phyloP scores from a whole-genome alignment of 2,888 invertebrate species.

The Meghimatium bilineatum region DNA sequence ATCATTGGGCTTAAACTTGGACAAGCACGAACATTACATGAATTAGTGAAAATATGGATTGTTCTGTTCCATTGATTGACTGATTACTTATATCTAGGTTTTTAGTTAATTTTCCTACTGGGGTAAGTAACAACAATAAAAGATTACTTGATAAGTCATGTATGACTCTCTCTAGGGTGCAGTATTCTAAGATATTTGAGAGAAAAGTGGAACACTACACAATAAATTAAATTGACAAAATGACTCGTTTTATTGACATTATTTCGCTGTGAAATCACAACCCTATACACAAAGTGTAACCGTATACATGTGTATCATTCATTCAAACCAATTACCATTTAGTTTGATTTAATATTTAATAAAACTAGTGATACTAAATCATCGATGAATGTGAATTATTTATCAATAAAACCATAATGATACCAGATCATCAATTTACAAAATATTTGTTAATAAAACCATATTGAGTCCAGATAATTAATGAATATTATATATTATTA shows the following conservation, averaged over 20 bases:
- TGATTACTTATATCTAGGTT: not conserved
- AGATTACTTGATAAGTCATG: not conserved
- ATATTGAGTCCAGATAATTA: not conserved
- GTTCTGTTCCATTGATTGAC: not conserved
- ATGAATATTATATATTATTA: not conserved
- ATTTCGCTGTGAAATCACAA: conserved; percentile 10
- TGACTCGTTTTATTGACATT: not conserved
- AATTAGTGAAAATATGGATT: no score
- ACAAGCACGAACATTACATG: no score
- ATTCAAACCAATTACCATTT: not conserved
- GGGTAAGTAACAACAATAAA: not conserved
- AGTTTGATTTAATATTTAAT: not conserved
- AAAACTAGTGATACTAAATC: not conserved
- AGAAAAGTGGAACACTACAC: not conserved
- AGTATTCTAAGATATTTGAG: not conserved
- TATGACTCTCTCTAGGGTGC: not conserved
- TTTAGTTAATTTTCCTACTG: not conserved
- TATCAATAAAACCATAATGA: not conserved
- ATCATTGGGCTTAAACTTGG: no score
- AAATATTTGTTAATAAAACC: no score
- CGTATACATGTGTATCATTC: not conserved
- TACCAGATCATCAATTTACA: conserved; percentile 1
- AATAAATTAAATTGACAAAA: not conserved
- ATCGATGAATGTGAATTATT: not conserved
- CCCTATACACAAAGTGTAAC: conserved; percentile 1